Evolutionary conservation across 2,797 vertebrate genomes (phyloP), one percentile per base, ranked within the genome.

Genomic region (Bradypodion ventrale): DNA sequence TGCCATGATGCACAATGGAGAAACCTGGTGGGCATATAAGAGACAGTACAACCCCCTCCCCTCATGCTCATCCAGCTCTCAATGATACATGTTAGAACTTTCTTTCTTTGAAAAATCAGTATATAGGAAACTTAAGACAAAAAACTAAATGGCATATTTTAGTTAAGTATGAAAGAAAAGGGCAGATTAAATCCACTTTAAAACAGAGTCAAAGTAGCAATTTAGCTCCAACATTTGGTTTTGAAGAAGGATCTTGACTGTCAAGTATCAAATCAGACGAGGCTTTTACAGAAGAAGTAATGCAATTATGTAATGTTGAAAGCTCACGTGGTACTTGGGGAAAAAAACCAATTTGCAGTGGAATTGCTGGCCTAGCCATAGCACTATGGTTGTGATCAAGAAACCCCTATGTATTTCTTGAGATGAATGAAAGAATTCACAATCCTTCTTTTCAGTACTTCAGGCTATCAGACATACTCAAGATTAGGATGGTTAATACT

Each of bases 221-320:
- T 87, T 83, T 40, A 86, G 82, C 77, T 72, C 77, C 91, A 83
- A 75, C 60, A 42, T 70, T 84, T 83, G 60, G 12, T n/a, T 87
- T 56, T 87, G 80, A 85, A 75, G 75, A 87, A 85, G 35, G 27
- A 77, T 77, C 29, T 65, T 63, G 65, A 12, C 56, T 82, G 46
- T 85, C 52, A 78, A 62, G 19, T 79, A 35, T 66, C 56, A 25
- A 56, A 49, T 63, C 42, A 0, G 85, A 90, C 82, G 80, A 76
- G 59, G 70, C 74, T 75, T 77, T 32, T 15, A 15, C 76, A 15
- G 84, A 59, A 68, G 2, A 78, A 89, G 75, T 1, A 1, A 2
- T 52, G 81, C 15, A 80, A 90, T 92, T 89, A 82, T 6, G 66
- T 62, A 25, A 69, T 83, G 80, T 70, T 0, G 63, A 76, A 85